phyloP scores from a whole-genome alignment of 1,140 invertebrate genomes.

The Apis laboriosa region DNA sequence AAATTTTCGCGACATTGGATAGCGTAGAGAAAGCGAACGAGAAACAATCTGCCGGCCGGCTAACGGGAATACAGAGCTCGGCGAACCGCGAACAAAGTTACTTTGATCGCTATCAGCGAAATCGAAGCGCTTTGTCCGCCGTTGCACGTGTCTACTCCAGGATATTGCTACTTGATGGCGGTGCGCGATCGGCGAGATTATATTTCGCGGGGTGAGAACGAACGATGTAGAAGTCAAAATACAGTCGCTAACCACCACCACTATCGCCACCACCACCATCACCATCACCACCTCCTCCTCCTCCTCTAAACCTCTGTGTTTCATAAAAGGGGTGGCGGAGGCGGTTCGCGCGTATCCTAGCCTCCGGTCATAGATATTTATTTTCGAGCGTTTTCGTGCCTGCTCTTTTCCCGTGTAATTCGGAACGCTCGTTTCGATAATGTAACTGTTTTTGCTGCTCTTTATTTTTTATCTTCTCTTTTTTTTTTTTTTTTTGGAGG shows the following conservation, averaged over 20 bases:
- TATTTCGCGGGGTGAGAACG: slow-evolving; percentile 60
- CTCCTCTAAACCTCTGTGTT: neutral
- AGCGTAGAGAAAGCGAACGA: slow-evolving; percentile 35
- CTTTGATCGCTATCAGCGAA: slow-evolving; percentile 65
- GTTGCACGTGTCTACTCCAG: slow-evolving; percentile 73
- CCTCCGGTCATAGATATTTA: slow-evolving; percentile 12
- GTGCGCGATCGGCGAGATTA: slow-evolving; percentile 56
- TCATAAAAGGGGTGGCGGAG: neutral
- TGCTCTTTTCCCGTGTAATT: neutral
- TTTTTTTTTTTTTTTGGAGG: neutral
- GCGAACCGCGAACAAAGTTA: slow-evolving; percentile 64
- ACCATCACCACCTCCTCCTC: no score
- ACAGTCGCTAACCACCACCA: slow-evolving; percentile 34
- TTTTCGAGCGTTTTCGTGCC: slow-evolving; percentile 13
- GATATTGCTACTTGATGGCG: slow-evolving; percentile 75
- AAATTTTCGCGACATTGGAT: neutral
- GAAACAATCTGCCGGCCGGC: slow-evolving; percentile 57
- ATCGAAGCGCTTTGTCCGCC: slow-evolving; percentile 63
- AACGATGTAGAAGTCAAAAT: slow-evolving; percentile 60
- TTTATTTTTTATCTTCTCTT: neutral
- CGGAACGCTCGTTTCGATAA: neutral
- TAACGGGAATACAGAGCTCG: slow-evolving; percentile 36
- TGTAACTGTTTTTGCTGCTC: neutral
- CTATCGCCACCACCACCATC: neutral
- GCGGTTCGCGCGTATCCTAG: neutral